Percentiles rank a stretch among this genome's conserved stretches.
Conservation (phyloP, 2,113 vertebrate genomes). For the Turnix velox region DNA sequence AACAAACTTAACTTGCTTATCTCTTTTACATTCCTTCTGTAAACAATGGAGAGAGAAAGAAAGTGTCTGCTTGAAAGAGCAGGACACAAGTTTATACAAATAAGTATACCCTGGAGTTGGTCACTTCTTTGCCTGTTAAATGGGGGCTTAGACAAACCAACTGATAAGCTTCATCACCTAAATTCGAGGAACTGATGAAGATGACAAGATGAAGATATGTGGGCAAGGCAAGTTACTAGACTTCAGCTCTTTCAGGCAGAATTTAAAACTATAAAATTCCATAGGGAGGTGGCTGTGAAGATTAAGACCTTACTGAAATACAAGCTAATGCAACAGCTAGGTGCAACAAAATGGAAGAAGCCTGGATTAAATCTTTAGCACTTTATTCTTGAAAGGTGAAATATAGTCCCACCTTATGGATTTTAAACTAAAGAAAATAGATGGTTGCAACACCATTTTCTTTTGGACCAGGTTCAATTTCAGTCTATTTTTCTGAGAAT, state of each 20-base stretch:
- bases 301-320: neutral
- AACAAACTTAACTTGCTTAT: neutral
- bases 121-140: neutral
- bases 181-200: neutral
- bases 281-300: neutral
- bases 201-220: neutral
- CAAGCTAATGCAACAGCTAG: neutral
- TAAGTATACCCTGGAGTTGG: neutral
- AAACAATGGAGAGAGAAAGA: neutral
- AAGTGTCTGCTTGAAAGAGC: neutral
- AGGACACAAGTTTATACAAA: neutral
- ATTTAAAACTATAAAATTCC: neutral
- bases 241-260: neutral
- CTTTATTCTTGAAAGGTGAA: neutral
- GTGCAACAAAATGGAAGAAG: neutral
- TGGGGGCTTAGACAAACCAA: neutral
- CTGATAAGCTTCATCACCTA: neutral
- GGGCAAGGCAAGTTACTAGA: neutral
- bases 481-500: neutral
- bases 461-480: neutral
- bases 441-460: neutral
- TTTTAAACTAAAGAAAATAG: neutral
- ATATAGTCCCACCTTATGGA: neutral
- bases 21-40: neutral
- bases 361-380: neutral